Percentiles rank a stretch among this genome's conserved stretches.
phyloP scores from a whole-genome alignment of 2,888 invertebrate species.

The Agriopis leucophaearia region DNA sequence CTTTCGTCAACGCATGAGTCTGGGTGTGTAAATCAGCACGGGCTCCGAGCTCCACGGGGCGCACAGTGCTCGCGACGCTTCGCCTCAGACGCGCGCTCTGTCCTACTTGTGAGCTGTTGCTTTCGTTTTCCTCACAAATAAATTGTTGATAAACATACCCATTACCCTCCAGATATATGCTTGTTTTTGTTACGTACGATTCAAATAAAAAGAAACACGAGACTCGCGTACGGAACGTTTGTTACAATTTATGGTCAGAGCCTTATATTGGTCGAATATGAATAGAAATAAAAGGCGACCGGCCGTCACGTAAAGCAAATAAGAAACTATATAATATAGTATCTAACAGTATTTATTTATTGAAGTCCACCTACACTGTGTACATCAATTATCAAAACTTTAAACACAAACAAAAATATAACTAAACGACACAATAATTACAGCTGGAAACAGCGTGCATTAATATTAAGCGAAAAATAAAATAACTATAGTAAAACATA shows the following conservation, averaged over 20 bases:
- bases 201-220: constrained; percentile 41
- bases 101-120: constrained; percentile 44
- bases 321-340: constrained; percentile 43
- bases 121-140: constrained; percentile 48
- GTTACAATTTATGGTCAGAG: constrained; percentile 29
- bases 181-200: constrained; percentile 43
- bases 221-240: constrained; percentile 30
- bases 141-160: constrained; percentile 47
- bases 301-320: constrained; percentile 51
- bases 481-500: no score
- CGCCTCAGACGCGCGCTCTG: constrained; percentile 48
- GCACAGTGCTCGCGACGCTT: constrained; percentile 57
- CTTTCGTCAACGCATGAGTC: not conserved
- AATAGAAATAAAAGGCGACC: constrained; percentile 38
- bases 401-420: no score
- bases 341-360: no score
- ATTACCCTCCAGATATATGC: constrained; percentile 43
- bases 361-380: no score
- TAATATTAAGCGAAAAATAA: no score
- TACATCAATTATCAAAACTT: no score
- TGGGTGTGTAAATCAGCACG: constrained; percentile 58
- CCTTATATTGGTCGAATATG: constrained; percentile 22
- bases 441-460: no score
- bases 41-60: constrained; percentile 27
- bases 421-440: no score